A percentile compares a stretch with the other conserved stretches of the same genome.
Conservation (phyloP, 2,888 invertebrate genomes). For the Trichopoda pennipes region DNA sequence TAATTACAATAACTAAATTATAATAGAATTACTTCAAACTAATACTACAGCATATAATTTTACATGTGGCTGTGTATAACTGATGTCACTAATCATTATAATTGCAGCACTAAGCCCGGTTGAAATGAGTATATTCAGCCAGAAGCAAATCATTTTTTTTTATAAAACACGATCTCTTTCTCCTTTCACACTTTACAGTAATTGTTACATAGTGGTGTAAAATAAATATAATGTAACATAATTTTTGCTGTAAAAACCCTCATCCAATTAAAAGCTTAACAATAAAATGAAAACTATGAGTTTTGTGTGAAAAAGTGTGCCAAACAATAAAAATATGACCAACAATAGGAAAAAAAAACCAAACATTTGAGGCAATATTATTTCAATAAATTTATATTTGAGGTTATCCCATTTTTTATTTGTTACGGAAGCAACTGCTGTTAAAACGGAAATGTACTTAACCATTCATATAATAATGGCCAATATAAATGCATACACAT, state of each 20-base stretch:
- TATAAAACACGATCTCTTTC: too few species aligned
- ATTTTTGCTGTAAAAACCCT: not conserved
- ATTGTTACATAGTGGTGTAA: too few species aligned
- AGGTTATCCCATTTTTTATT: conserved; percentile 63
- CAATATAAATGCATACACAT: conserved; percentile 18
- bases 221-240: not conserved
- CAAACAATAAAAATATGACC: conserved; percentile 19
- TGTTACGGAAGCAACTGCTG: conserved; percentile 68
- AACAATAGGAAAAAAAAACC: conserved; percentile 42
- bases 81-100: not conserved
- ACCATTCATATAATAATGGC: conserved; percentile 57
- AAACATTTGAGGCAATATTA: conserved; percentile 60
- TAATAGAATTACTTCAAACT: not conserved
- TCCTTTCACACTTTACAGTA: too few species aligned
- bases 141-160: too few species aligned
- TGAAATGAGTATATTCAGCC: not conserved
- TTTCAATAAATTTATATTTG: conserved; percentile 66
- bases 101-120: not conserved
- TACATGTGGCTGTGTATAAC: not conserved
- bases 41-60: not conserved
- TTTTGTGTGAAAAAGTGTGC: conserved; percentile 4
- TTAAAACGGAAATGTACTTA: conserved; percentile 68
- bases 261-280: conserved; percentile 12
- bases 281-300: not conserved
- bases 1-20: not conserved